Conservation (phyloP, 2,113 vertebrate genomes). For the Excalfactoria chinensis region DNA sequence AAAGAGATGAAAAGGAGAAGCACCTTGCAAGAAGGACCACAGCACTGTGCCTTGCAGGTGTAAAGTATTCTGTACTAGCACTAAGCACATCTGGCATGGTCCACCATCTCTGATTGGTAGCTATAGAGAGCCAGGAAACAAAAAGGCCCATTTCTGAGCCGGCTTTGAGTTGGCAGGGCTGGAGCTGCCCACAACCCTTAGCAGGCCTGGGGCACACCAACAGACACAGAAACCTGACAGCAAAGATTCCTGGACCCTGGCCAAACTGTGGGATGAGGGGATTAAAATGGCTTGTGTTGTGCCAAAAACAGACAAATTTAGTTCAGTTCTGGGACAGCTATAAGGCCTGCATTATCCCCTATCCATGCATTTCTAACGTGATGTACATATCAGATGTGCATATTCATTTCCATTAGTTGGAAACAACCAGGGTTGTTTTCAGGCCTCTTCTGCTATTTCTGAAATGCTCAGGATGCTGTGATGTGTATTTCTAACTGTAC, state of each 20-base stretch:
- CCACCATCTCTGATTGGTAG: neutral
- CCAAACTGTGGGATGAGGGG: neutral
- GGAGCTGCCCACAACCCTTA: neutral
- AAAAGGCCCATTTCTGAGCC: neutral
- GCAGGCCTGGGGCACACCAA: neutral
- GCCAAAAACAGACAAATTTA: conserved; percentile 16
- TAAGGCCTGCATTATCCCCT: neutral
- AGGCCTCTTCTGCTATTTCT: neutral
- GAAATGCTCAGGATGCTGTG: neutral
- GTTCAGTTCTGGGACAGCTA: neutral
- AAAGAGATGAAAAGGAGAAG: neutral
- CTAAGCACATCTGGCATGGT: neutral
- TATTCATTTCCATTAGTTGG: neutral
- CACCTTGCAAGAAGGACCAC: neutral
- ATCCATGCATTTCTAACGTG: neutral
- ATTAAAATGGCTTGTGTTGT: neutral
- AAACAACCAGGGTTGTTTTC: neutral
- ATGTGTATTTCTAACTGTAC: conserved; percentile 1
- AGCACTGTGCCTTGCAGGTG: neutral
- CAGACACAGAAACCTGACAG: neutral
- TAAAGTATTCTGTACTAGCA: neutral
- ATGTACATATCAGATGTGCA: neutral
- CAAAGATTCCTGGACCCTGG: neutral
- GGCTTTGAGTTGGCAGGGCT: neutral
- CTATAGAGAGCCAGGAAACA: neutral